Conservation (phyloP, 2,888 invertebrate genomes). For the Caenorhabditis uteleia region DNA sequence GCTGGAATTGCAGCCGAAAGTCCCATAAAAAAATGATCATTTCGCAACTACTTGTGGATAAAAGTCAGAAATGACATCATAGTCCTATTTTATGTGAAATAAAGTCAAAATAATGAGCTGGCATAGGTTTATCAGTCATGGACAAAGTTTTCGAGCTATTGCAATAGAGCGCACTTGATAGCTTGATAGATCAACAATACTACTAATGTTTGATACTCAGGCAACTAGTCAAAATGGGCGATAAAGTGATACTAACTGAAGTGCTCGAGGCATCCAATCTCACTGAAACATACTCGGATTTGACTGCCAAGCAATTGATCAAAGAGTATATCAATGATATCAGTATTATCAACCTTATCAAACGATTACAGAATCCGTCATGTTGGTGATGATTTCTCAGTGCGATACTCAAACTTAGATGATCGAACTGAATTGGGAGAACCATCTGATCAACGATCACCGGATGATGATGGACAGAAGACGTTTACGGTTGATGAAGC, state of each 20-base stretch:
- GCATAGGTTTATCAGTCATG: too few relatives aligned
- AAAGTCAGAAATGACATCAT: too few relatives aligned
- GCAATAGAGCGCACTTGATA: too few relatives aligned
- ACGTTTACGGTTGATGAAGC: constrained; percentile 72
- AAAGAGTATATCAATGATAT: constrained; percentile 54
- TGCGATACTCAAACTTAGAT: constrained; percentile 51
- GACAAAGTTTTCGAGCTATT: too few relatives aligned
- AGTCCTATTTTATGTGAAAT: too few relatives aligned
- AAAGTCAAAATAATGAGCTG: too few relatives aligned
- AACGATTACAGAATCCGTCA: constrained; percentile 47
- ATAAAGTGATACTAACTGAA: constrained; percentile 66
- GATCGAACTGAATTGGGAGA: constrained; percentile 46
- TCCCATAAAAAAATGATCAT: too few relatives aligned
- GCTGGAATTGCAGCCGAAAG: too few relatives aligned
- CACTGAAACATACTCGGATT: constrained; percentile 65
- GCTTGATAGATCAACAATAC: background rate
- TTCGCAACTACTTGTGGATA: too few relatives aligned
- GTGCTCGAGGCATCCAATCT: constrained; percentile 69
- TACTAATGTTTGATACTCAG: background rate
- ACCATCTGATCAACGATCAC: constrained; percentile 19
- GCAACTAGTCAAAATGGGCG: constrained; percentile 66
- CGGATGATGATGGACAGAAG: constrained; percentile 36
- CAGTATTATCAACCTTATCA: background rate
- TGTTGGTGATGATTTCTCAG: constrained; percentile 49
- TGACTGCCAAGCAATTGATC: constrained; percentile 62